phyloP scores from a whole-genome alignment of 1,140 invertebrate genomes.

The Teleopsis dalmanni region DNA sequence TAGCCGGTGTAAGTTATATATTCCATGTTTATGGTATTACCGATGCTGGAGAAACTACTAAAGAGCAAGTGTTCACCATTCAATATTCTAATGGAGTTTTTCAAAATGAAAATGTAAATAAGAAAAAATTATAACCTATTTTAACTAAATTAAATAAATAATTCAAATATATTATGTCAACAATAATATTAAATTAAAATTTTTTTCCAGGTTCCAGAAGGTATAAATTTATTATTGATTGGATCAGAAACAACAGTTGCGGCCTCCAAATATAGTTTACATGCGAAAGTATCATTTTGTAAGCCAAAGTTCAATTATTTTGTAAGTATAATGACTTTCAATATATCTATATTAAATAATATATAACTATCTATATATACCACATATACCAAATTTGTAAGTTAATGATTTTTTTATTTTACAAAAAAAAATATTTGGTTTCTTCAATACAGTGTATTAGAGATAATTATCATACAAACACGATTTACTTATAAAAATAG shows the following conservation, averaged over 20 bases:
- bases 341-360: too few species aligned
- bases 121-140: too few species aligned
- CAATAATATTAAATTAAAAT: background rate
- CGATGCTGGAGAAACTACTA: constrained; percentile 6
- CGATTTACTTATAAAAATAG: too few species aligned
- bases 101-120: constrained; percentile 7
- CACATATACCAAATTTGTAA: too few species aligned
- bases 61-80: constrained; percentile 8
- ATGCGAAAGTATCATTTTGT: constrained; percentile 3
- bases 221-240: constrained; percentile 6
- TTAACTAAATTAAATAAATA: background rate
- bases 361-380: too few species aligned
- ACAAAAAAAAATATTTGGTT: too few species aligned
- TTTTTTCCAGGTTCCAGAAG: background rate
- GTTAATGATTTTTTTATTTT: too few species aligned
- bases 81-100: constrained; percentile 6
- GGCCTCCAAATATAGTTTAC: background rate
- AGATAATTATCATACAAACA: too few species aligned
- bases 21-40: constrained; percentile 10
- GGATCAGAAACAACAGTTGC: constrained; percentile 5
- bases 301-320: constrained; percentile 2
- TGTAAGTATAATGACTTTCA: too few species aligned
- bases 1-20: constrained; percentile 9
- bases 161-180: background rate
- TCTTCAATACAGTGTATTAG: too few species aligned